phyloP scores from a whole-genome alignment of 1,140 invertebrate species.

The Andricus grossulariae region DNA sequence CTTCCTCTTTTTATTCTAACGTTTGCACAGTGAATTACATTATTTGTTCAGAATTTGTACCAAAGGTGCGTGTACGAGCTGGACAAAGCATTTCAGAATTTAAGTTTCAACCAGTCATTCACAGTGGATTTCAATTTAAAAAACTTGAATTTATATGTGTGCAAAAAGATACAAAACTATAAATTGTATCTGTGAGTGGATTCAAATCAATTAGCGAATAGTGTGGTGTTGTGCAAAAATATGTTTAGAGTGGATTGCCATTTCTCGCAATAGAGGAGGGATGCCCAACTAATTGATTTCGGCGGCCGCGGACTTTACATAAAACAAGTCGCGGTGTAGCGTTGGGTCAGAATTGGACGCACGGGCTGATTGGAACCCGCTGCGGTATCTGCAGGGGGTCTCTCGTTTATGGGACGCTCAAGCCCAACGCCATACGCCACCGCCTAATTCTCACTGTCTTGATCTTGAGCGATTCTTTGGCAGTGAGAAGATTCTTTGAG shows the following conservation, averaged over 20 bases:
- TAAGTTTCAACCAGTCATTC: no score
- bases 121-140: no score
- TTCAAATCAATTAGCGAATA: no score
- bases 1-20: no score
- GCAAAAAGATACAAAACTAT: no score
- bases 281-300: conserved; percentile 26
- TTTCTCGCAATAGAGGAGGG: background rate
- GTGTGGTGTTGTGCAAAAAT: background rate
- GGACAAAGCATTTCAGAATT: no score
- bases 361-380: conserved; percentile 26
- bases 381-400: conserved; percentile 7
- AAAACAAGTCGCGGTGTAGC: conserved; percentile 4
- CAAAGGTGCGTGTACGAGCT: no score
- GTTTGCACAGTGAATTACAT: no score
- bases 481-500: conserved; percentile 11
- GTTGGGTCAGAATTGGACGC: background rate
- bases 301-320: conserved; percentile 32
- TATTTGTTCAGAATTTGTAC: no score
- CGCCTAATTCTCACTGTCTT: conserved; percentile 26
- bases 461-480: background rate
- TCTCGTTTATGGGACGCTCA: conserved; percentile 23
- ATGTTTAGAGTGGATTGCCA: background rate
- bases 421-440: no score
- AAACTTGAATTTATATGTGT: no score
- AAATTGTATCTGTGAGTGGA: no score